Evolutionary conservation across 1,140 invertebrate species (phyloP), one percentile per base, ranked within the genome.

Genomic region (Cotesia vestalis): DNA sequence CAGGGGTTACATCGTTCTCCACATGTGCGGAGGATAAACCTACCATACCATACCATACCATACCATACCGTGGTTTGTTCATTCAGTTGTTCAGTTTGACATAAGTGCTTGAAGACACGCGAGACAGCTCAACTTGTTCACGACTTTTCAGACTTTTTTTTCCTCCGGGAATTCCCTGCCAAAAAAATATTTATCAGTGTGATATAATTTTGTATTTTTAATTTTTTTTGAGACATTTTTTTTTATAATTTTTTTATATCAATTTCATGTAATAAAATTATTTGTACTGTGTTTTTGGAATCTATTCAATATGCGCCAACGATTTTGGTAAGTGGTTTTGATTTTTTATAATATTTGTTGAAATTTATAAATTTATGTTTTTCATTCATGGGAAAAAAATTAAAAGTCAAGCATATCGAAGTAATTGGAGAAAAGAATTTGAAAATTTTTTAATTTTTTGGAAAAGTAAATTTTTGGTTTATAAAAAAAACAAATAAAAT

Each of bases 41-140:
- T 27, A 27, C 27, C 27, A 27, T 27, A 27, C 27, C 27, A 27
- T 27, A 27, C 27, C 27, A 27, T 27, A 27, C 27, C 27, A 27
- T 52, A 60, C 74, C 76, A 66, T 72, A 71, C 76, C 74, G 76
- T 77, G 51, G 14, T 38, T 55, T 51, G 61, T 53, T 57, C 52
- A 68, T 72, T 59, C 55, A 60, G 14, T 61, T 68, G 40, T 46
- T 46, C 40, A 46, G 40, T 20, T 61, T 61, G 60, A 61, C 60
- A 34, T 61, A 34, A 61, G 60, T 61, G 60, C 60, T 61, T 27
- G 60, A 34, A 27, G 35, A 64, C 62, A 64, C 62, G 62, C 60
- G 20, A 61, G 60, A 36, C 60, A 61, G 40, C 40, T 46, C 40
- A 46, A 46, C 40, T 46, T 46, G 40, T 46, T 46, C 40, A 46